These are phyloP conservation scores for Liopterus haemorrhoidalis DNA, from an alignment of 2,888 invertebrate genomes.

Conservation along the genomic window DNA sequence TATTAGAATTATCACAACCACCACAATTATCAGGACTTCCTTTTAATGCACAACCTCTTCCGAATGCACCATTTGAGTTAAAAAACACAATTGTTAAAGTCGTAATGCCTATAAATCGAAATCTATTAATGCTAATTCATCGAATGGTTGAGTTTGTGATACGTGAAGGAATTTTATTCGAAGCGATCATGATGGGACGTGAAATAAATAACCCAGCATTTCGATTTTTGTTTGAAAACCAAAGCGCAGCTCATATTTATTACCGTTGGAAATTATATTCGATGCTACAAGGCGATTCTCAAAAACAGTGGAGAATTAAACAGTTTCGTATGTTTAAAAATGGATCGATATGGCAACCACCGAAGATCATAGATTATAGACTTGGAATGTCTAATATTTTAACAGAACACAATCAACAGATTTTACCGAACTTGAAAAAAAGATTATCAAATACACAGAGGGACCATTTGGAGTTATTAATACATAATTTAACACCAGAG, in stretches of 20 bases:
- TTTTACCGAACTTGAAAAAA: conserved; percentile 53
- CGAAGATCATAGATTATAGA: conserved; percentile 83
- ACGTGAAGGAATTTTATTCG: conserved; percentile 97
- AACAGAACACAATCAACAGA: conserved; percentile 56
- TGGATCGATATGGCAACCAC: conserved; percentile 94
- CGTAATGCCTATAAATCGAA: conserved; percentile 52
- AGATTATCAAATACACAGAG: conserved; percentile 72
- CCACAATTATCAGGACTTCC: conserved; percentile 90
- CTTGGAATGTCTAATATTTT: conserved; percentile 94
- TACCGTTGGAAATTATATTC: conserved; percentile 98
- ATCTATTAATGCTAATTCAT: conserved; percentile 84
- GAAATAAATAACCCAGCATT: conserved; percentile 93
- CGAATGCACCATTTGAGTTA: conserved; percentile 43
- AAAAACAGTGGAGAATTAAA: conserved; percentile 77
- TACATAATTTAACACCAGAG: conserved; percentile 73
- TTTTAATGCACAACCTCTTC: conserved; percentile 90
- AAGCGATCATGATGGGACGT: conserved; percentile 96
- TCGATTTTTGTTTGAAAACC: conserved; percentile 95
- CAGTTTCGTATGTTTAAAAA: conserved; percentile 94
- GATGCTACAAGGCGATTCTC: conserved; percentile 87
- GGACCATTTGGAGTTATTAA: conserved; percentile 78
- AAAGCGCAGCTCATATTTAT: conserved; percentile 90
- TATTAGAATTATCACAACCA: conserved; percentile 72
- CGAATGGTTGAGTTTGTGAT: conserved; percentile 98
- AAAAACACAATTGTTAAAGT: conserved; percentile 90